Evolutionary conservation across 2,888 invertebrate genomes (phyloP).

Genomic region (Spialia ferax): DNA sequence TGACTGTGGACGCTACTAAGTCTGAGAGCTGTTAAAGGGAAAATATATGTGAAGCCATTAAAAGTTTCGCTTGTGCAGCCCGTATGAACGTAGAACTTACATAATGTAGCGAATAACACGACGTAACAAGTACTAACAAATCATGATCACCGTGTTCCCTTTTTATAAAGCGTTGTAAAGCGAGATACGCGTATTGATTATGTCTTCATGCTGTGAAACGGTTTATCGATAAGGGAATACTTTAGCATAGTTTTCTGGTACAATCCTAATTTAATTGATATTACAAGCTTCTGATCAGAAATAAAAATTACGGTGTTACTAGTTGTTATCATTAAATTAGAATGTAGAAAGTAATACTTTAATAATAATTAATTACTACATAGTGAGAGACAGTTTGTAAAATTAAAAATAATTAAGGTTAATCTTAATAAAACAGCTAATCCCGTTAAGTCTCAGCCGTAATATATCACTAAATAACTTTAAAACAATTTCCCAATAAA

Average conservation of each 20-base stretch:
- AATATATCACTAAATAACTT: not conserved
- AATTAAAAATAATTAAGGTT: no score
- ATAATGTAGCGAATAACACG: conserved; percentile 7
- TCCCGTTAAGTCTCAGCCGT: not conserved
- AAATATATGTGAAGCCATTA: conserved; percentile 34
- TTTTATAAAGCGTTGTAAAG: not conserved
- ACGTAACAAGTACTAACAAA: conserved; percentile 20
- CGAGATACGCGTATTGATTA: not conserved
- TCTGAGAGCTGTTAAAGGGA: conserved; percentile 19
- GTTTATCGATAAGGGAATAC: not conserved
- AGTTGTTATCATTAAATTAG: no score
- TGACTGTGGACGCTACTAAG: not conserved
- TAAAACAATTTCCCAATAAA: not conserved
- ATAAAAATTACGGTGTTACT: no score
- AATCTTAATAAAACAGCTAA: no score
- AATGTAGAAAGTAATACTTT: no score
- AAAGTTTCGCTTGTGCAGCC: conserved; percentile 26
- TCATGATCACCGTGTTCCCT: conserved; percentile 40
- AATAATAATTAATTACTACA: no score
- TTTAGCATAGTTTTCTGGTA: no score
- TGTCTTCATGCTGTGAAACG: not conserved
- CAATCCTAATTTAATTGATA: no score
- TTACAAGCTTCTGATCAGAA: no score
- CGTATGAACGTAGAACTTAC: conserved; percentile 21
- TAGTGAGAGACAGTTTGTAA: no score